Evolutionary conservation across 2,797 vertebrate species (phyloP).

Genomic region (Sebastes flavidus): DNA sequence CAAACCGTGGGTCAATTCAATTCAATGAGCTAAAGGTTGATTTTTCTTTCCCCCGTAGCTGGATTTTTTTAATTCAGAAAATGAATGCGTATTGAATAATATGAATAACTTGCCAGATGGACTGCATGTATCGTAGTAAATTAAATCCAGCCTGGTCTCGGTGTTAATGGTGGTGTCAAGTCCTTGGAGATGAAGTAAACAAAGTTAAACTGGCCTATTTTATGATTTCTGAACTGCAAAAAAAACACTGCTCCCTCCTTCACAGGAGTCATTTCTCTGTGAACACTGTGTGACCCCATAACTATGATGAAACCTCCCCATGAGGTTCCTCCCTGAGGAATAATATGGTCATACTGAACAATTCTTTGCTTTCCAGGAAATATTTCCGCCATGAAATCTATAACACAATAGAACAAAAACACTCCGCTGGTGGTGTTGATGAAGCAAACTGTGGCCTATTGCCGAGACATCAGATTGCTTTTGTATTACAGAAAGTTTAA

Average conservation of each 20-base stretch:
- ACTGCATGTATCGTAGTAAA: neutral
- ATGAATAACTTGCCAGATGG: neutral
- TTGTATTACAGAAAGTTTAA: conserved; percentile 50
- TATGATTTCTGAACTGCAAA: conserved; percentile 8
- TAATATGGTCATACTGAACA: conserved; percentile 49
- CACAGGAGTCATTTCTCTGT: conserved; percentile 25
- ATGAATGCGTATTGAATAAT: conserved; percentile 1
- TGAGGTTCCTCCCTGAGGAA: conserved; percentile 38
- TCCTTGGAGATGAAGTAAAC: conserved; percentile 19
- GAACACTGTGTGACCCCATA: conserved; percentile 54
- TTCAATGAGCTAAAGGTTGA: neutral
- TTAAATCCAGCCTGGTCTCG: conserved; percentile 1
- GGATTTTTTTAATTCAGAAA: neutral
- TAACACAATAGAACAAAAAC: conserved; percentile 55
- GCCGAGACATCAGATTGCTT: conserved; percentile 50
- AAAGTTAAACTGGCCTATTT: conserved; percentile 9
- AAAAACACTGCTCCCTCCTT: conserved; percentile 13
- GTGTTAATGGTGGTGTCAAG: neutral
- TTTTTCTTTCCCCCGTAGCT: neutral
- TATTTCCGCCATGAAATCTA: conserved; percentile 57
- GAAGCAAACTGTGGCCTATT: conserved; percentile 40
- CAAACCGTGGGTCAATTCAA: neutral
- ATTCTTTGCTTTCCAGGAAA: conserved; percentile 54
- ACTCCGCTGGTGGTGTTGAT: conserved; percentile 4
- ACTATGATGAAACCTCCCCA: conserved; percentile 51